Conservation (phyloP, 2,888 invertebrate species). For the Nemurella pictetii region DNA sequence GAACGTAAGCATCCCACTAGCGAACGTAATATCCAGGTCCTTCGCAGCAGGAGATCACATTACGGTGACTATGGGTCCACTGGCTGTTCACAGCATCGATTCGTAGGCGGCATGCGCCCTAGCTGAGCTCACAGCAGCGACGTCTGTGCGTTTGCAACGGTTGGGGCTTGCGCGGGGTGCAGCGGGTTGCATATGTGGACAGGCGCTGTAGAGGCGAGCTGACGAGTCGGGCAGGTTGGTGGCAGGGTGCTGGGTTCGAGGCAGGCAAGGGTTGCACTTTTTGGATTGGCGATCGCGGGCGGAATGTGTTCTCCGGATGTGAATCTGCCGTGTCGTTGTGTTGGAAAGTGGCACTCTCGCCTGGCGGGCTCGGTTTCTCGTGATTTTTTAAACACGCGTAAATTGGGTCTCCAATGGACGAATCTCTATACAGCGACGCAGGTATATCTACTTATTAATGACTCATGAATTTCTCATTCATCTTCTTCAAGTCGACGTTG, state of each 20-base stretch:
- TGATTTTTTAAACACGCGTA: not conserved
- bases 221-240: too few relatives aligned
- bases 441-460: not conserved
- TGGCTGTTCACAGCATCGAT: not conserved
- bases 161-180: not conserved
- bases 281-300: not conserved
- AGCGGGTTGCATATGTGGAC: not conserved
- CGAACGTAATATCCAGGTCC: not conserved
- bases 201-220: not conserved
- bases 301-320: not conserved
- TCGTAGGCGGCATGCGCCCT: not conserved
- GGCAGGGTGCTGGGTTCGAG: too few relatives aligned
- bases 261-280: not conserved
- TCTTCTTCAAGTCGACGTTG: not conserved
- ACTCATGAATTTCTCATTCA: not conserved
- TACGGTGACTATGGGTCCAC: not conserved
- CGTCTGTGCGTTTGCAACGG: too few relatives aligned
- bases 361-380: not conserved
- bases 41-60: not conserved
- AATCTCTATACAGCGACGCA: not conserved
- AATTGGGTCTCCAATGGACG: not conserved
- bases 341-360: not conserved
- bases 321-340: too few relatives aligned
- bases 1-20: not conserved
- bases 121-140: not conserved